Base-by-base conservation (phyloP, 2,888 invertebrate genomes). In the Carcina quercana region DNA sequence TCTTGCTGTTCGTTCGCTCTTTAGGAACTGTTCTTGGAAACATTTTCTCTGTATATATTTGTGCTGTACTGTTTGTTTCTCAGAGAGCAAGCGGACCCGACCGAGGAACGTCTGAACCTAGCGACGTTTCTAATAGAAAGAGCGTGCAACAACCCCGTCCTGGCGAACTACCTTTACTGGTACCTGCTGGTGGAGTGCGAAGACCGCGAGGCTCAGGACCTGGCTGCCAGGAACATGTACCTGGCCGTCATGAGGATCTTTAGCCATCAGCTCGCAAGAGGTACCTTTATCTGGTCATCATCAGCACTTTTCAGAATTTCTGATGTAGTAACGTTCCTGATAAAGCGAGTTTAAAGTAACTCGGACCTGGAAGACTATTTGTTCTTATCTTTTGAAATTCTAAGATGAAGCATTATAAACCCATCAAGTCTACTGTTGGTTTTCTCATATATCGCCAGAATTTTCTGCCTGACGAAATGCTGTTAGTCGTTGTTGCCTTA, bases 91-190 rank as follows among this genome's bases (percentile, higher is more conserved):
- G 3, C 38, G 0, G 59, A 54, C 1, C 36, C 46, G 0, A 28
- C 42, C 0, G 78, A 76, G 5, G 82, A 86, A 13, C 66, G 71
- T 0, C 78, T 84, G 13, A 94, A 96, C 78, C 86, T 98, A 28
- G 93, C 96, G 0, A 91, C 94, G 30, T 98, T 98, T 84, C 87
- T 98, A 8, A 96, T 98, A 45, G 87, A 89, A 30, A 87, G 97
- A 33, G 96, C 98, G 1, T 93, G 95, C 68, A 88, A 89, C 56
- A 97, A 98, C 86, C 89, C 92, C 29, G 91, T 89, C 10, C 82
- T 99, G 26, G 97, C 97, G 28, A 98, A 98, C 85, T 98, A 98
- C 72, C 91, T 99, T 50, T 98, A 95, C 80, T 99, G 99, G 99
- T 96, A 96, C 82, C 84, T 97, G 45, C 87, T 93, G 37, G 94